These are phyloP conservation scores for Chelonus formosanus DNA, from an alignment of 2,888 invertebrate species.

Conservation along the genomic window DNA sequence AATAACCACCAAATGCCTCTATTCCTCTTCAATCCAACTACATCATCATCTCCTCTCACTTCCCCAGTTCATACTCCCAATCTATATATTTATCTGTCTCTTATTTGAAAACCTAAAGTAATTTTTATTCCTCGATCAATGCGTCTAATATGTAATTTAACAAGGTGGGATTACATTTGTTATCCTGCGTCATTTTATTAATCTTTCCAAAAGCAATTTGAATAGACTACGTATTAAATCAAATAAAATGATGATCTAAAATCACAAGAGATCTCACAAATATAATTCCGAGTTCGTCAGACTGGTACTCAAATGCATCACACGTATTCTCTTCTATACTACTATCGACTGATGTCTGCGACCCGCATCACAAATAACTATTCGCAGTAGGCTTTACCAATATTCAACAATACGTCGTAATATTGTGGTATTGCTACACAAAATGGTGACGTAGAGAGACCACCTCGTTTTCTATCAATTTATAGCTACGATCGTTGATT, in stretches of 20 bases:
- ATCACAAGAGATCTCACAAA: no score
- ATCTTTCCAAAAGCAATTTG: no score
- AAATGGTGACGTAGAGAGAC: constrained; percentile 19
- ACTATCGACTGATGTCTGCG: constrained; percentile 20
- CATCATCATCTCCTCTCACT: constrained; percentile 9
- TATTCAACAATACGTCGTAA: constrained; percentile 41
- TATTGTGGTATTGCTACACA: constrained; percentile 29
- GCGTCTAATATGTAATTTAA: no score
- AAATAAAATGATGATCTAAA: no score
- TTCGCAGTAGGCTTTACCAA: constrained; percentile 35
- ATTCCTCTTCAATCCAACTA: constrained; percentile 7
- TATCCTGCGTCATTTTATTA: no score
- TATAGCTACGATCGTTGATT: constrained; percentile 11
- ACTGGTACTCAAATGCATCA: constrained; percentile 7
- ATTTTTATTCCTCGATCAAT: no score
- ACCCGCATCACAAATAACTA: constrained; percentile 40
- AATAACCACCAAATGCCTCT: constrained; percentile 20
- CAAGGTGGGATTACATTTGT: no score
- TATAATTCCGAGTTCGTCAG: no score
- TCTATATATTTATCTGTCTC: constrained; percentile 1
- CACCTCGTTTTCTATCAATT: constrained; percentile 11
- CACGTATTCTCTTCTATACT: constrained; percentile 22
- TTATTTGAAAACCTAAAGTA: no score
- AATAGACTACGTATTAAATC: no score
- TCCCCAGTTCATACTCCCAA: neutral